Base-by-base conservation (phyloP, 2,797 vertebrate species). In the Takifugu rubripes region DNA sequence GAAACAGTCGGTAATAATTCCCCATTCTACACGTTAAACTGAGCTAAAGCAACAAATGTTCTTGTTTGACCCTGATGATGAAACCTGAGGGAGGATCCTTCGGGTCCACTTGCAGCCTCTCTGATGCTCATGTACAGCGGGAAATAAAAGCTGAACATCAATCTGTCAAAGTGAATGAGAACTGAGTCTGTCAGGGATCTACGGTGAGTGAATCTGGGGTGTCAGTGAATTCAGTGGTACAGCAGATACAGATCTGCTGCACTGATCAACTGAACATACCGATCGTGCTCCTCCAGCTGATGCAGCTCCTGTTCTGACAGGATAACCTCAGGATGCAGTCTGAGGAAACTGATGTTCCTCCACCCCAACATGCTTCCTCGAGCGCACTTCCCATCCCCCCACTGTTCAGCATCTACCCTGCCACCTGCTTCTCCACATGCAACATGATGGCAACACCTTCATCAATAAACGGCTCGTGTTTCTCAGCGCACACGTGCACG, bases 361-460 rank as follows among this genome's bases (percentile, higher is more conserved):
- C n/a, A 54, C 43, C 64, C 45, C 62, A 74, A 63, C 75, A 79
- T 36, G 81, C 66, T 70, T 73, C 78, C 55, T 52, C 55, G 75
- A 70, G 64, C 71, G 68, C 36, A 64, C 56, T 27, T 53, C 72
- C 84, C 74, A 50, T 68, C 78, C 75, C 82, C 85, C 74, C 59
- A 49, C 42, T 27, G 56, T 49, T 53, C 51, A 54, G 46, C 40
- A 25, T 31, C 52, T 64, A 54, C 63, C 49, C 66, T 8, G 29
- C 71, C 74, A 79, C 81, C 82, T 82, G 74, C 74, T 68, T 81
- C 57, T 71, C 58, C 21, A 75, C 61, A 64, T 59, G 48, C 56
- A 75, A 44, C 65, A 31, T 21, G 57, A 57, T 59, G 68, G 56
- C 10, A 8, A 52, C 56, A 78, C 64, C 68, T 77, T 77, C 64